Percentiles rank a stretch among this genome's conserved stretches.
Evolutionary conservation across 2,113 vertebrate species (phyloP).

Genomic region (Eudyptes chrysolophus): DNA sequence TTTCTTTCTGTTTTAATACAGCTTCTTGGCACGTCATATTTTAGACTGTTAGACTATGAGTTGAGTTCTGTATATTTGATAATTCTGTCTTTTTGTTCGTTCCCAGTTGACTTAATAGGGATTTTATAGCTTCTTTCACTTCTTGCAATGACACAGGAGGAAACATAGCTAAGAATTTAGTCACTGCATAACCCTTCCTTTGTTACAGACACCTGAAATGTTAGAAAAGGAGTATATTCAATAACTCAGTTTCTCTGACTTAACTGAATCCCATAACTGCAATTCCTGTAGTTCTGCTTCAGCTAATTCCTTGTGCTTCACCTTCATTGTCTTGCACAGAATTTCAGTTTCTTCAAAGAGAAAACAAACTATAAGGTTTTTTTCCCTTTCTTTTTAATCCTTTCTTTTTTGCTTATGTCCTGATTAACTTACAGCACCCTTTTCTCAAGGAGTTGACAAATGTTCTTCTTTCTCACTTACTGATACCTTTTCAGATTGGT

Average conservation of each 20-base stretch:
- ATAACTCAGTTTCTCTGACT: neutral
- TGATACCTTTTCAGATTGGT: neutral
- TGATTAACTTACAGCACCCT: neutral
- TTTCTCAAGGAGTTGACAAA: neutral
- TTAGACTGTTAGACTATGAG: neutral
- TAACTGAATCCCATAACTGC: neutral
- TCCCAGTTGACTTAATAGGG: neutral
- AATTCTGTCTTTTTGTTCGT: neutral
- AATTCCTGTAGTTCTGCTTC: neutral
- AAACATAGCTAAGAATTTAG: neutral
- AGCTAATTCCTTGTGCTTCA: neutral
- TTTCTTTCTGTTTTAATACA: neutral
- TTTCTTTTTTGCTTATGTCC: neutral
- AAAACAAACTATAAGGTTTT: neutral
- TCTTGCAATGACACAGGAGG: neutral
- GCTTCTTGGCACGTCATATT: neutral
- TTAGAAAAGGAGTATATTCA: neutral
- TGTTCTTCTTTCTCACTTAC: neutral
- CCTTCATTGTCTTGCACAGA: neutral
- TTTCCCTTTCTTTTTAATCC: neutral
- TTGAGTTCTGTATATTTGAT: neutral
- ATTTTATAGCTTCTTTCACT: neutral
- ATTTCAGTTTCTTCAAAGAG: neutral
- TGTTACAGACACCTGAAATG: neutral
- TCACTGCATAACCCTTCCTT: neutral